Conservation (phyloP, 2,113 vertebrate species). For the Salvator merianae region DNA sequence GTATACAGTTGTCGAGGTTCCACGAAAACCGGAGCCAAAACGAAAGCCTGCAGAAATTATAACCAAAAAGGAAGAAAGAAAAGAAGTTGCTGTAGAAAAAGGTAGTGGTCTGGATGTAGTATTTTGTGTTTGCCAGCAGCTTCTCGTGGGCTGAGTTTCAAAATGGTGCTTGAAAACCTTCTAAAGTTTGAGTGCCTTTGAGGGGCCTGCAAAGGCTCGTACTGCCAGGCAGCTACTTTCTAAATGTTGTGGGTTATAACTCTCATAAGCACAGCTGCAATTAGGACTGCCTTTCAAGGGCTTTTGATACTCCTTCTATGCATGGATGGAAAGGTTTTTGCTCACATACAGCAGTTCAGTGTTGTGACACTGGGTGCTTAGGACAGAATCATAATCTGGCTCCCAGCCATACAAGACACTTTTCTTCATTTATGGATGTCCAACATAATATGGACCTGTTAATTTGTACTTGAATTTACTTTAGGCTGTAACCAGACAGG, state of each 20-base stretch:
- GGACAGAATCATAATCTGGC: not conserved
- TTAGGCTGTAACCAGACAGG: too few relatives aligned
- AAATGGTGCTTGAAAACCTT: not conserved
- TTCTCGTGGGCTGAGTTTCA: not conserved
- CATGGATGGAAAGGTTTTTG: not conserved
- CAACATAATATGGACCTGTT: too few relatives aligned
- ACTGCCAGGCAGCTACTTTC: too few relatives aligned
- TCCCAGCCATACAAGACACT: not conserved
- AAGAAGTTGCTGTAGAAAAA: slow-evolving; percentile 71
- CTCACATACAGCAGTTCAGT: not conserved
- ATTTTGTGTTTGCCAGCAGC: not conserved
- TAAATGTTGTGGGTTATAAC: too few relatives aligned
- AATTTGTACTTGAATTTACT: too few relatives aligned
- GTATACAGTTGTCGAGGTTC: slow-evolving; percentile 63
- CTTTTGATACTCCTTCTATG: not conserved
- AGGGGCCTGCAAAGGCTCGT: too few relatives aligned
- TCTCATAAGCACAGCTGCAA: too few relatives aligned
- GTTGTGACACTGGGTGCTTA: not conserved
- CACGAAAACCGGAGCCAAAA: slow-evolving; percentile 67
- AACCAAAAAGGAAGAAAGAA: slow-evolving; percentile 75
- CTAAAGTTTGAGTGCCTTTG: not conserved
- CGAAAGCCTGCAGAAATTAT: slow-evolving; percentile 53
- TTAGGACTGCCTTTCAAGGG: not conserved
- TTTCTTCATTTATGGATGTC: too few relatives aligned
- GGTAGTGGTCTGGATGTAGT: slow-evolving; percentile 71